Base-by-base conservation (phyloP, 2,797 vertebrate species). In the Anableps anableps region DNA sequence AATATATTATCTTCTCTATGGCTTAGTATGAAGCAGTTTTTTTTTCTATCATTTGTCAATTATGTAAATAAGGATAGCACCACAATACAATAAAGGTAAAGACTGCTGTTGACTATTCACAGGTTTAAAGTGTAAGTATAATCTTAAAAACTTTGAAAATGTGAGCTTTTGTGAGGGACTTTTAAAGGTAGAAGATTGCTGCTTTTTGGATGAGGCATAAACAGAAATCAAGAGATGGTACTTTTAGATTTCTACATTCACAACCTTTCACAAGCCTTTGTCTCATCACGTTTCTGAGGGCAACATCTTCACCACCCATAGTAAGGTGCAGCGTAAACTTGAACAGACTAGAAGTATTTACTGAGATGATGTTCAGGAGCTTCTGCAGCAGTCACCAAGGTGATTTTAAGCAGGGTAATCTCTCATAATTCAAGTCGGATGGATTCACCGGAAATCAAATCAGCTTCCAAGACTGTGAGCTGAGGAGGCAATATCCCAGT, bases 361-460 rank as follows among this genome's bases (percentile, higher is more conserved):
- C 41, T 71, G 66, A 6, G 79, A 62, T 70, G 74, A 75, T 83
- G 73, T 82, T 86, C 78, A 77, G 36, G 34, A 64, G 48, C 77
- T 91, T 80, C 81, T 58, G 38, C 64, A 10, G 83, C 82, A 82
- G 86, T 89, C 93, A 88, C 91, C 74, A 80, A 92, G 92, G 93
- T 94, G 93, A 94, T 93, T 90, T 94, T 91, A 89, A 84, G 72
- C 66, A 87, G 90, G 88, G 88, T 93, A 93, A 94, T 94, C 91
- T 93, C 92, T 95, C 92, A 92, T 91, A 91, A 94, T 93, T 93
- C 86, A 93, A 94, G 93, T 93, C 87, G 81, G 90, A 92, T 87
- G 83, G 92, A 94, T 94, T 93, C 91, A 93, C 88, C 84, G 90
- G 92, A 95, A 95, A 95, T 93, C 92, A 95, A 95, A 93, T 95